Base-by-base conservation (phyloP, 2,888 invertebrate species). In the Plagiodera versicolora region DNA sequence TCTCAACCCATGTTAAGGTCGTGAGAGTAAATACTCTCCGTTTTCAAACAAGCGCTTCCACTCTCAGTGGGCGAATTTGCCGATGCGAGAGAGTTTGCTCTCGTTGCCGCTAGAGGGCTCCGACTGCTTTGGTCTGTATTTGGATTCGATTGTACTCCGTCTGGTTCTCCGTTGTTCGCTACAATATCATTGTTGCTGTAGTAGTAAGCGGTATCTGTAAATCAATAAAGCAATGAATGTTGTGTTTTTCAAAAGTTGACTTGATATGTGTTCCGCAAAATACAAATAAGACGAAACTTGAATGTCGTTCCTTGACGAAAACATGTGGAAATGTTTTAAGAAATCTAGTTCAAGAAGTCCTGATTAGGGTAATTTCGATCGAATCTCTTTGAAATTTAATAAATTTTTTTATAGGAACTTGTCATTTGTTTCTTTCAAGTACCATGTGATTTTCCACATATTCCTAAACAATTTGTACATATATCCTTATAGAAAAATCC, bases 11-110 rank as follows among this genome's bases (percentile, higher is more conserved):
- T 69, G 62, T 79, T 77, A 68, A 80, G 64, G 50, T 79, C 79
- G 66, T 77, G 77, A 63, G 72, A 74, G 65, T 77, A 77, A 64
- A 77, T 75, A 60, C 71, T 72, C 74, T 88, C 87, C 63, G 84
- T 83, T 76, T 88, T 88, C 77, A 88, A 87, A 62, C 88, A 88
- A 61, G 88, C 88, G 76, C 88, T 88, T 68, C 88, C 89, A 71
- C 80, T 80, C 56, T 80, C 80, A 65, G 87, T 88, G 44, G 89
- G 89, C 45, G 89, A 89, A 47, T 88, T 87, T 28, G 89, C 89
- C 61, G 87, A 87, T 6, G 87, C 88, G 59, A 88, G 81, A 20
- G 88, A 88, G 75, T 88, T 89, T 24, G 89, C 89, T 67, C 89
- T 80, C 39, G 89, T 89, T 19, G 89, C 89, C 63, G 89, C 88